Percentiles rank a stretch among this genome's conserved stretches.
Evolutionary conservation across 2,888 invertebrate species (phyloP).

Genomic region (Glaucopsyche alexis): DNA sequence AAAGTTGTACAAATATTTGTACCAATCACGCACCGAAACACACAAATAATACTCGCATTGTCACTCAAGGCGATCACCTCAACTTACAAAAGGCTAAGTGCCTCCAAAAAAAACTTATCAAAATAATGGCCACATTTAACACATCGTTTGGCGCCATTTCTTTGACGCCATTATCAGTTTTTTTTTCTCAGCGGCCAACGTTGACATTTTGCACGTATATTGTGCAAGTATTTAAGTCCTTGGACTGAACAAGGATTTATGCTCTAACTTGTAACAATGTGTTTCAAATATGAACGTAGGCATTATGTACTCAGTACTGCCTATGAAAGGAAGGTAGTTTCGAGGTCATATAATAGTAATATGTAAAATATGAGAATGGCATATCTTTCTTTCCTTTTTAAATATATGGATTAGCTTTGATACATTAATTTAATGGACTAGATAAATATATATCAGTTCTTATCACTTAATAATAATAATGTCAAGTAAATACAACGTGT

Average conservation of each 20-base stretch:
- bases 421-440: no score
- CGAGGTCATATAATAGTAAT: no score
- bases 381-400: no score
- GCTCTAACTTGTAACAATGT: neutral
- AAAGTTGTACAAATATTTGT: constrained; percentile 17
- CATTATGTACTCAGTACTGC: no score
- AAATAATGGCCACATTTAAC: constrained; percentile 63
- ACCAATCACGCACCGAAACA: constrained; percentile 12
- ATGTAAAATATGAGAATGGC: no score
- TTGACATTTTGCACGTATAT: constrained; percentile 9
- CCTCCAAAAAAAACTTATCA: constrained; percentile 50
- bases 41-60: constrained; percentile 22
- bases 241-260: neutral
- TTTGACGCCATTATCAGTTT: constrained; percentile 26
- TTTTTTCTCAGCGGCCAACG: neutral
- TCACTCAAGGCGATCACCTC: constrained; percentile 13
- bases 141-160: constrained; percentile 63
- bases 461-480: no score
- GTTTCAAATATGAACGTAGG: no score
- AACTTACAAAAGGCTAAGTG: constrained; percentile 19
- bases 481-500: no score
- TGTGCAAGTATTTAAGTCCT: neutral
- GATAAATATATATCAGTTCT: no score
- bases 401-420: no score
- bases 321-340: no score